These are phyloP conservation scores for Siniperca scherzeri DNA, from an alignment of 2,797 vertebrate genomes.

Conservation along the genomic window DNA sequence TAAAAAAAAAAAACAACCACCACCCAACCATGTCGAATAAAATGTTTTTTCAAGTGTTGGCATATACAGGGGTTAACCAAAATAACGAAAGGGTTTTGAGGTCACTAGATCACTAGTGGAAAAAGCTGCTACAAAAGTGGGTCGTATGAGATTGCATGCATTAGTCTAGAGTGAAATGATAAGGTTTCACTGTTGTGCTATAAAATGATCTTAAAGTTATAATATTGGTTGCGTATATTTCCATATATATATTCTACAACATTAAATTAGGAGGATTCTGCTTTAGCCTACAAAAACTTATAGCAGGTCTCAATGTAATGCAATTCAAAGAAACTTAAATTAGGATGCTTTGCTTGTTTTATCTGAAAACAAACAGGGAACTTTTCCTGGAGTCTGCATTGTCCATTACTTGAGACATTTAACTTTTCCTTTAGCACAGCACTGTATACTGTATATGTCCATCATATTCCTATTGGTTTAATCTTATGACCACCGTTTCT, in stretches of 20 bases:
- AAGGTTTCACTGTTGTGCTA: neutral
- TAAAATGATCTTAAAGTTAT: neutral
- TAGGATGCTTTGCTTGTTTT: no score
- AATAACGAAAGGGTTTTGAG: neutral
- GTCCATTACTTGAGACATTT: neutral
- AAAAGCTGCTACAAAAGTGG: conserved; percentile 2
- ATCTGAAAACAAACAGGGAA: neutral
- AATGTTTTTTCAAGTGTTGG: neutral
- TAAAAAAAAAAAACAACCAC: neutral
- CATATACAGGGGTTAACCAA: conserved; percentile 8
- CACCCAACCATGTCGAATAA: neutral
- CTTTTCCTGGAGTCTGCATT: neutral
- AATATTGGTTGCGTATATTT: neutral
- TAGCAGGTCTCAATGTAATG: neutral
- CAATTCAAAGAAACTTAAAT: neutral
- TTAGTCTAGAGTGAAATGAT: neutral
- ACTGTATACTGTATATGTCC: neutral
- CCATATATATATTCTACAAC: no score
- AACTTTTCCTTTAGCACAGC: neutral
- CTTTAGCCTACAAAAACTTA: neutral
- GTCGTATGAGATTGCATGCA: neutral
- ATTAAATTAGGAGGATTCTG: neutral
- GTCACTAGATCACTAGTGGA: neutral
- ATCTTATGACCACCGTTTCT: neutral
- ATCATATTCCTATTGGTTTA: neutral